phyloP scores from a whole-genome alignment of 2,797 vertebrate genomes.

The Melanotaenia pygmaea region DNA sequence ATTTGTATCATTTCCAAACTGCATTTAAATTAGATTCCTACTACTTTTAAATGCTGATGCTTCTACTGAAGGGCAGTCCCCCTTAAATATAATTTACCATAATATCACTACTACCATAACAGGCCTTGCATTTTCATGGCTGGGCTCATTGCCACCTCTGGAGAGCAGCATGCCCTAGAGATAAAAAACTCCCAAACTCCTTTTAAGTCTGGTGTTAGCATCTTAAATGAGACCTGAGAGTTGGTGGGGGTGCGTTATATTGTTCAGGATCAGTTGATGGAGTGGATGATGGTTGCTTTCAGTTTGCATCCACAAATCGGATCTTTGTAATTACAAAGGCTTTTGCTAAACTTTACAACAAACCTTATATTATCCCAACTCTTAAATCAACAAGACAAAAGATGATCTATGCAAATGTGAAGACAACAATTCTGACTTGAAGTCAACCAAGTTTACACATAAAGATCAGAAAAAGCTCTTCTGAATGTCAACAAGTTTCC shows the following conservation, averaged over 20 bases:
- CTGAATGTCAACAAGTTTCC: neutral
- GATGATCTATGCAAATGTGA: neutral
- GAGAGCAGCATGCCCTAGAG: conserved; percentile 3
- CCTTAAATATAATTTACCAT: conserved; percentile 12
- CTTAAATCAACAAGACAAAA: neutral
- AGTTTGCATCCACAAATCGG: conserved; percentile 10
- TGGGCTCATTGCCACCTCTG: conserved; percentile 1
- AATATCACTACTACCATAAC: conserved; percentile 9
- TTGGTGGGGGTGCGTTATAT: neutral
- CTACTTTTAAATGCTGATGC: conserved; percentile 19
- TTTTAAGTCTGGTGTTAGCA: neutral
- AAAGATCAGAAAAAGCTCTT: neutral
- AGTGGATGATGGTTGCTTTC: conserved; percentile 2
- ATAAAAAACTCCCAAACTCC: neutral
- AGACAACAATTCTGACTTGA: neutral
- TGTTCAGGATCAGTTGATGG: conserved; percentile 16
- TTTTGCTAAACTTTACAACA: neutral
- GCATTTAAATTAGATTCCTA: conserved; percentile 18
- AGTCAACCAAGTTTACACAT: neutral
- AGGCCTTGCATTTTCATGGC: conserved; percentile 11
- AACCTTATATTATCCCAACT: neutral
- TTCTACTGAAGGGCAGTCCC: neutral
- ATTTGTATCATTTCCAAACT: neutral
- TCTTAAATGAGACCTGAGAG: conserved; percentile 13
- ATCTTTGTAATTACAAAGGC: neutral